These are phyloP conservation scores for Parapsyche elsis DNA, from an alignment of 1,140 invertebrate genomes.

Conservation along the genomic window DNA sequence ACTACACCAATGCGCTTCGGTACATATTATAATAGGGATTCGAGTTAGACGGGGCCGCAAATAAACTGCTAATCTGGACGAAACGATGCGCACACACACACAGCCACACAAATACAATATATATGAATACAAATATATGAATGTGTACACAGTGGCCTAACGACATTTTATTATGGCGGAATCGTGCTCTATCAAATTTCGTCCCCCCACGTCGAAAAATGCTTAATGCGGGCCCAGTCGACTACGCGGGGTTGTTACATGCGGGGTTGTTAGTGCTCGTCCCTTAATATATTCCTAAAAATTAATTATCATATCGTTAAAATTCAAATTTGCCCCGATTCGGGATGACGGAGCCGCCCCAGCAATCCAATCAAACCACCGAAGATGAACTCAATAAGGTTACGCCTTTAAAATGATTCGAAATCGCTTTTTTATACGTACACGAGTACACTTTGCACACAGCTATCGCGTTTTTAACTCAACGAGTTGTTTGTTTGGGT, in stretches of 20 bases:
- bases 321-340: constrained; percentile 31
- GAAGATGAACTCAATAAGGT: constrained; percentile 55
- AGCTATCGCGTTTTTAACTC: no score
- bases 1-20: constrained; percentile 7
- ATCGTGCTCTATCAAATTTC: constrained; percentile 48
- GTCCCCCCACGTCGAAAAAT: constrained; percentile 37
- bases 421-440: no score
- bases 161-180: constrained; percentile 53
- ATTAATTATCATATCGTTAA: background rate
- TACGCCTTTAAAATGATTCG: background rate
- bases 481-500: no score
- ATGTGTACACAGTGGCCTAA: constrained; percentile 47
- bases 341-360: constrained; percentile 22
- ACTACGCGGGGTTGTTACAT: background rate
- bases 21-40: constrained; percentile 32
- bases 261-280: no score
- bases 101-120: background rate
- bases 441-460: no score
- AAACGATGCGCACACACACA: constrained; percentile 42
- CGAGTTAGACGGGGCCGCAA: constrained; percentile 40
- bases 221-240: constrained; percentile 41
- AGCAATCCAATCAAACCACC: constrained; percentile 41
- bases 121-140: background rate
- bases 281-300: no score
- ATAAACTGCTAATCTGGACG: constrained; percentile 54